Base-by-base conservation (phyloP, 2,113 vertebrate genomes). In the Pollimyrus isidori region DNA sequence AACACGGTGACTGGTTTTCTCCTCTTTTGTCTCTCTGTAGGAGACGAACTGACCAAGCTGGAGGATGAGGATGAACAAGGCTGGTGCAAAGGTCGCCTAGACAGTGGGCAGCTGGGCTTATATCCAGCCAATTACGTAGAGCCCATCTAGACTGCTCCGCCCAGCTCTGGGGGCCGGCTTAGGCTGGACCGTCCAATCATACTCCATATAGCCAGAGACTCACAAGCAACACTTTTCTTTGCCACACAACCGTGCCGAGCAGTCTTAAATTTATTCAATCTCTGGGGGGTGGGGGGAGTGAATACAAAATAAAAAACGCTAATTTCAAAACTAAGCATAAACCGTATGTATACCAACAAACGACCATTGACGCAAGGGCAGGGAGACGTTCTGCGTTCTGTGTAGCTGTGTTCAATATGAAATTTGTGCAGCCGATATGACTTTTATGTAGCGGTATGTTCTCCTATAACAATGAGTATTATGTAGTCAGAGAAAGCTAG, bases 121-220 rank as follows among this genome's bases (percentile, higher is more conserved):
- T 99, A 98, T 92, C 98, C 98, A 0, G 98, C 98, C 94, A 99
- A 99, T 95, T 99, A 99, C 0, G 97, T 99, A 91, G 97, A 98
- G 95, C 93, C 95, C 82, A 95, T 99, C 93, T 99, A 97, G 91
- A 91, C 87, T 89, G 89, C 92, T 50, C 65, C 65, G 49, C 52
- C 2, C 35, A 89, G 90, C 87, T 90, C 82, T 85, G 26, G 90
- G 88, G 89, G 89, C 42, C 88, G 89, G 89, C 89, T 89, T 89
- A 92, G 91, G 94, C 93, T 93, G 90, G 90, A 93, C 92, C 87
- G 62, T 92, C 92, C 94, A 17, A 89, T 93, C 90, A 53, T 85
- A 91, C 90, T 89, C 93, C 92, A 93, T 92, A 92, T 94, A 92
- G 93, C 92, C 93, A 93, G 92, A 95, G 93, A 94, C 91, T 92